Base-by-base conservation (phyloP, 2,888 invertebrate species). In the Sisyra nigra region DNA sequence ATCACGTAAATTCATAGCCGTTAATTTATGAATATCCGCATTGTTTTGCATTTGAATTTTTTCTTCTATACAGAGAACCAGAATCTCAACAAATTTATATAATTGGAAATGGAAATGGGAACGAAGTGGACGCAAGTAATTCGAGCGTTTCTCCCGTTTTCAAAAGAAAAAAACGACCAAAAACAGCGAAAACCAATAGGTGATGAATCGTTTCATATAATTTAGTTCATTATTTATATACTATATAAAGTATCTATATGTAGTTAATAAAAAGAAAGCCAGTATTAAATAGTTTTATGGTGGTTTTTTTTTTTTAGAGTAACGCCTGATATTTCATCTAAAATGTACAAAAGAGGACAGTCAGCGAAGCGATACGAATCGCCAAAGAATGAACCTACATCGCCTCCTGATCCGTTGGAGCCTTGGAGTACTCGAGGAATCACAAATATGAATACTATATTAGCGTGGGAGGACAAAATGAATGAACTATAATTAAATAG, bases 401-500 rank as follows among this genome's bases (percentile, higher is more conserved):
- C 69, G 6, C 68, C 71, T 3, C 69, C 70, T 7, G 77, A 80
- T 63, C 77, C 77, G 4, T 59, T 80, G 46, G 77, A 80, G 54
- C 76, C 80, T 1, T 81, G 80, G 80, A 80, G 80, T 59, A 80
- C 76, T 34, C 71, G 74, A 49, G 73, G 70, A 50, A 72, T 81
- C 50, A 69, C 74, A 46, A 75, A 74, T 58, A 80, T 82, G 66
- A 80, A 80, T 60, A 71, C 74, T 52, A 74, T 81, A 54, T 65
- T 79, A 48, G 76, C 75, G 29, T 74, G 74, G 74, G 71, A 73
- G 55, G 63, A 68, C 49, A 64, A 66, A 48, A 64, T 66, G 50
- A 67, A 68, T 51, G 68, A 66, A 54, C 61, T 64, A 52, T 68
- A 59, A 63, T n/a, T n/a, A n/a, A n/a, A 40, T n/a, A 15, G n/a